These are phyloP conservation scores for Malurus melanocephalus DNA, from an alignment of 2,113 vertebrate species.

Conservation along the genomic window DNA sequence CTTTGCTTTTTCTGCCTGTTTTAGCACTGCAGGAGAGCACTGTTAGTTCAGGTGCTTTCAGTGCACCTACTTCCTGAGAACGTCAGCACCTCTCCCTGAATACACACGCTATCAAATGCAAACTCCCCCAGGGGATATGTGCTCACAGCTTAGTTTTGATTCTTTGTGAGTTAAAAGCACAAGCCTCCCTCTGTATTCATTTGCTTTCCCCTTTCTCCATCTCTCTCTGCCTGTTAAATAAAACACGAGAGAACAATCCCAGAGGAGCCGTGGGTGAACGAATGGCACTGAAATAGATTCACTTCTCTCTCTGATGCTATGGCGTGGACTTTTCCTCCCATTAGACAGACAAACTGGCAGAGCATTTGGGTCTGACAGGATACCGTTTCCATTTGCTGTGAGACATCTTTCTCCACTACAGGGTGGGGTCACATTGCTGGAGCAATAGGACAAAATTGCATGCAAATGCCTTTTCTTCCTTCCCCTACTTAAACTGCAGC, in stretches of 20 bases:
- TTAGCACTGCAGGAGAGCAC: not conserved
- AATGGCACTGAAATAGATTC: not conserved
- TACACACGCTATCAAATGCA: not conserved
- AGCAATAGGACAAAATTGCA: conserved; percentile 3
- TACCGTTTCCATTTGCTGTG: conserved; percentile 6
- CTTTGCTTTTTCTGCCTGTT: conserved; percentile 1
- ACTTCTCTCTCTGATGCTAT: not conserved
- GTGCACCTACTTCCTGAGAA: not conserved
- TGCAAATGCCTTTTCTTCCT: conserved; percentile 13
- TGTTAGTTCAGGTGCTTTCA: conserved; percentile 33
- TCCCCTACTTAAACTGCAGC: conserved; percentile 23
- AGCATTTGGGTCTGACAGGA: not conserved
- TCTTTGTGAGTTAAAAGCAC: conserved; percentile 27
- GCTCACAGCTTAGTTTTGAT: conserved; percentile 12
- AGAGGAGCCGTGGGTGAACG: not conserved
- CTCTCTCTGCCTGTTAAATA: conserved; percentile 24
- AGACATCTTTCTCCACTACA: conserved; percentile 6
- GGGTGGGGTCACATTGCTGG: conserved; percentile 3
- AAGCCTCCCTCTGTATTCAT: not conserved
- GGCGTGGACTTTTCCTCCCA: not conserved
- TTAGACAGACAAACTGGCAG: not conserved
- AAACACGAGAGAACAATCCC: conserved; percentile 17
- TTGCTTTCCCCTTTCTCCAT: not conserved
- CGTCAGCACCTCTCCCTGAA: not conserved
- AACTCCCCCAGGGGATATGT: not conserved